Evolutionary conservation across 2,797 vertebrate species (phyloP).

Genomic region (Urocyon cinereoargenteus): DNA sequence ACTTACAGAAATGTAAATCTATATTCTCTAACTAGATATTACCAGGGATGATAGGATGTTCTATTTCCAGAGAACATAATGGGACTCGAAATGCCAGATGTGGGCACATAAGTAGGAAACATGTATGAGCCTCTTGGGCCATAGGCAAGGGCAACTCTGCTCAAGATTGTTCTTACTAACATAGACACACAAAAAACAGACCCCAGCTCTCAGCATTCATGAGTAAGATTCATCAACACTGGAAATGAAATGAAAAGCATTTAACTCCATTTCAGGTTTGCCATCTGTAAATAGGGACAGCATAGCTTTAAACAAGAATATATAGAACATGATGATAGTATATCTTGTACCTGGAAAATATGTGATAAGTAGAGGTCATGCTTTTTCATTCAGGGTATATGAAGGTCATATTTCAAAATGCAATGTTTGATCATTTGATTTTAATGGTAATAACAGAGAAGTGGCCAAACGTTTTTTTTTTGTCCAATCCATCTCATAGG

Average conservation of each 20-base stretch:
- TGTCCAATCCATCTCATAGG: background rate
- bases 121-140: background rate
- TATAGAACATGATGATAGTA: background rate
- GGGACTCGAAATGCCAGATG: background rate
- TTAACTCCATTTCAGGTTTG: background rate
- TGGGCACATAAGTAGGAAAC: background rate
- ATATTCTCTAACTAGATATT: background rate
- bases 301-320: background rate
- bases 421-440: background rate
- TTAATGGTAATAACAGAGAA: conserved; percentile 3
- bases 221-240: background rate
- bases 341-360: background rate
- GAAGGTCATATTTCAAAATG: background rate
- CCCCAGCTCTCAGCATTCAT: background rate
- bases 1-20: conserved; percentile 8
- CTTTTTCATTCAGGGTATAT: background rate
- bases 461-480: background rate
- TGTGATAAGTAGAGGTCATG: background rate
- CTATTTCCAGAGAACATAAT: background rate
- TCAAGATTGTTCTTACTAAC: background rate
- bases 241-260: background rate
- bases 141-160: background rate
- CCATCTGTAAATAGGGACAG: background rate
- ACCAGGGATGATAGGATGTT: background rate
- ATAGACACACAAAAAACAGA: background rate